Percentiles rank a stretch among this genome's conserved stretches.
phyloP scores from a whole-genome alignment of 2,113 vertebrate genomes.

The Siniperca knerii region DNA sequence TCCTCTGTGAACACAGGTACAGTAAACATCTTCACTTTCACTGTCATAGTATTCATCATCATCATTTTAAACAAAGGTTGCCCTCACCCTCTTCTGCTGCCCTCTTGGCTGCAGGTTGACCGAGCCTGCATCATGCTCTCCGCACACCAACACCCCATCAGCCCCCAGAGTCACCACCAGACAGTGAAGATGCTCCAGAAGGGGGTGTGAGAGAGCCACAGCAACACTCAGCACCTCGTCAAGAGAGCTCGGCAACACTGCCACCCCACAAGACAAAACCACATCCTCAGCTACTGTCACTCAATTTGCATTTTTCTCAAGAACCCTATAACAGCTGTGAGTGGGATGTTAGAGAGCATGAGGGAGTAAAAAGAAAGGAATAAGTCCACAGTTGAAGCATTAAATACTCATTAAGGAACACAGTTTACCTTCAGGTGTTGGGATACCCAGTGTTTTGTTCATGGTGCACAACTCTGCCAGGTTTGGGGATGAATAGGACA shows the following conservation, averaged over 20 bases:
- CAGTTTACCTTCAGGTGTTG: constrained; percentile 86
- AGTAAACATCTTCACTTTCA: constrained; percentile 16
- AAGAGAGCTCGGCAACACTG: constrained; percentile 81
- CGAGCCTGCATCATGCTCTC: constrained; percentile 80
- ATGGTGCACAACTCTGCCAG: constrained; percentile 89
- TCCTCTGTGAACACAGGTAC: constrained; percentile 78
- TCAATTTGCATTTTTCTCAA: constrained; percentile 34
- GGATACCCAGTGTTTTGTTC: constrained; percentile 85
- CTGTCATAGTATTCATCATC: neutral
- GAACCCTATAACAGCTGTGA: neutral
- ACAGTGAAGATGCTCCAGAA: constrained; percentile 88
- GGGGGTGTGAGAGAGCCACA: constrained; percentile 85
- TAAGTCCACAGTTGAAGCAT: neutral
- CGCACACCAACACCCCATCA: constrained; percentile 88
- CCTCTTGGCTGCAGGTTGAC: constrained; percentile 79
- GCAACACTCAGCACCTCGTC: constrained; percentile 84
- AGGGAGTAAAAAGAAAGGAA: neutral
- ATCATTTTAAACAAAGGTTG: neutral
- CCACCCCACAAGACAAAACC: constrained; percentile 38
- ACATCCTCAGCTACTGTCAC: constrained; percentile 40
- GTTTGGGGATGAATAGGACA: constrained; percentile 90
- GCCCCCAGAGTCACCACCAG: constrained; percentile 89
- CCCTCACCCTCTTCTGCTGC: constrained; percentile 75
- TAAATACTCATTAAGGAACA: neutral
- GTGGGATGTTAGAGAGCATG: neutral